These are phyloP conservation scores for Ascidia mentula DNA, from an alignment of 23 tunicate genomes.

Conservation along the genomic window DNA sequence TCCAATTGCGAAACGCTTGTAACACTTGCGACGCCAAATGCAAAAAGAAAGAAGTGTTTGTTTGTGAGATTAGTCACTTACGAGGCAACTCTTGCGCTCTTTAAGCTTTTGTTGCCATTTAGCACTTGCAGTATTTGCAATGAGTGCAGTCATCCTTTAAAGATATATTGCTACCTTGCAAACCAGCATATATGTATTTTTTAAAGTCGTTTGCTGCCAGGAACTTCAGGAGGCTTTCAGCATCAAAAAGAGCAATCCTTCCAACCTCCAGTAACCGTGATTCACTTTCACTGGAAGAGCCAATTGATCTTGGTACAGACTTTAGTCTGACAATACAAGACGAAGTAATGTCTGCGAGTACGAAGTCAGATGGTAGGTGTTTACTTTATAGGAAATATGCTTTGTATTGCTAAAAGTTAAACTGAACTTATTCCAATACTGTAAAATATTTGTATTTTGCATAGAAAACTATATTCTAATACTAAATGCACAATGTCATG, in stretches of 20 bases:
- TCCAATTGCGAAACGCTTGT: not conserved
- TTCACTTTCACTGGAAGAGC: not conserved
- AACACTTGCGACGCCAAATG: not conserved
- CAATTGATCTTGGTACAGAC: not conserved
- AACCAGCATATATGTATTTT: constrained; percentile 5
- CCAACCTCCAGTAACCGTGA: not conserved
- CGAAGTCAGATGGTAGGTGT: not conserved
- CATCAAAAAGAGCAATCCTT: not conserved
- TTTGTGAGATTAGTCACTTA: not conserved
- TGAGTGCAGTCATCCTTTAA: too few species aligned
- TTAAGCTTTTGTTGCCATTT: too few species aligned
- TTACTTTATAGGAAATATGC: too few species aligned
- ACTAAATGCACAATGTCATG: too few species aligned
- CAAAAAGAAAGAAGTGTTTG: constrained; percentile 1
- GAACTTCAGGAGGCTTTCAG: not conserved
- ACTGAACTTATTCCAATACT: too few species aligned
- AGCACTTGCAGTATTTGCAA: too few species aligned
- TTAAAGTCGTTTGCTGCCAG: not conserved
- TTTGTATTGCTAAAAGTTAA: too few species aligned
- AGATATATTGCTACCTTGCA: too few species aligned
- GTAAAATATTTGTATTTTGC: too few species aligned
- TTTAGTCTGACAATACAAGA: not conserved
- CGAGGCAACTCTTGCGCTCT: not conserved
- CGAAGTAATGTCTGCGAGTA: not conserved
- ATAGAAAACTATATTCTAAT: too few species aligned